Evolutionary conservation across 2,888 invertebrate genomes (phyloP).

Genomic region (Selenia dentaria): DNA sequence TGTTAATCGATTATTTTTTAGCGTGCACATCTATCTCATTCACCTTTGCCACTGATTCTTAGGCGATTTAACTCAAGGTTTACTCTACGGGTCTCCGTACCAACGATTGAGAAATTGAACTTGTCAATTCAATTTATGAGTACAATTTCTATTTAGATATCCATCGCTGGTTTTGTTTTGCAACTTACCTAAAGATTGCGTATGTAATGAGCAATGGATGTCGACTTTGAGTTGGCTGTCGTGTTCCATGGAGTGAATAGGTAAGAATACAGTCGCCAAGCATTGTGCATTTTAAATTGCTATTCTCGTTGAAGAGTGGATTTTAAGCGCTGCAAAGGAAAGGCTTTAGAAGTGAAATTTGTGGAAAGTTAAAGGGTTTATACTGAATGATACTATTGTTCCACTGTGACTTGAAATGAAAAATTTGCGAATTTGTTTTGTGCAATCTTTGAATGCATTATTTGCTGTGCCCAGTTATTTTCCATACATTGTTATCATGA

Average conservation of each 20-base stretch:
- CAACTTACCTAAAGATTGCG: neutral
- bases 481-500: no score
- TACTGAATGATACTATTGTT: slow-evolving; percentile 19
- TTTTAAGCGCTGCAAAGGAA: slow-evolving; percentile 30
- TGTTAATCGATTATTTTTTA: no score
- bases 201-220: slow-evolving; percentile 25
- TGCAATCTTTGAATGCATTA: neutral
- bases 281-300: slow-evolving; percentile 45
- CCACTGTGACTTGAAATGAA: slow-evolving; percentile 20
- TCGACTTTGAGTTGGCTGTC: neutral
- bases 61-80: slow-evolving; percentile 38
- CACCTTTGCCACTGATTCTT: slow-evolving; percentile 38
- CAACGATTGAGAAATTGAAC: slow-evolving; percentile 35
- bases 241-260: slow-evolving; percentile 6
- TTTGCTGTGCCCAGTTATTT: no score
- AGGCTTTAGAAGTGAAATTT: slow-evolving; percentile 35
- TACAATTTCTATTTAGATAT: slow-evolving; percentile 6
- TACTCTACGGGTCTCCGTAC: slow-evolving; percentile 32
- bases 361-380: slow-evolving; percentile 31
- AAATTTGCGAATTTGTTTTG: slow-evolving; percentile 1
- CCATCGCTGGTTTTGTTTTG: slow-evolving; percentile 29
- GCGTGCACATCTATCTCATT: slow-evolving; percentile 20
- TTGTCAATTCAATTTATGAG: slow-evolving; percentile 27
- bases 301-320: slow-evolving; percentile 37
- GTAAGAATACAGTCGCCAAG: slow-evolving; percentile 21